Evolutionary conservation across 2,888 invertebrate species (phyloP), one percentile per base, ranked within the genome.

Genomic region (Drosophila monieri): DNA sequence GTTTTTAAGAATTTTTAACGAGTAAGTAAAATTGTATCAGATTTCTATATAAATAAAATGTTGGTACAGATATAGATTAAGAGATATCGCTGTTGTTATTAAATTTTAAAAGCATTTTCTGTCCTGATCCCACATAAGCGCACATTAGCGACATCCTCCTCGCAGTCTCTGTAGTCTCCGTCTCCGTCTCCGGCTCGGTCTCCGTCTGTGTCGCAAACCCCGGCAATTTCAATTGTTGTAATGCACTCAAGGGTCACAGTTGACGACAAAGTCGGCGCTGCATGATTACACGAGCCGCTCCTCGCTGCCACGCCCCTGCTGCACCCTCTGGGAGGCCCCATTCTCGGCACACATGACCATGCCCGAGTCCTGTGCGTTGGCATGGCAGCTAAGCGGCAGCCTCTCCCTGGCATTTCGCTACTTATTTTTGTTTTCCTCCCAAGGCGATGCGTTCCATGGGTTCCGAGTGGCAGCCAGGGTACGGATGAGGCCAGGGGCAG

Each of bases 151-250:
- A 27, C 18, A 4, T 41, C 43, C 37, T 23, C 8, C 46, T 44
- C 30, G 18, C 43, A 37, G 49, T 39, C 39, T 35, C 2, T 3
- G 35, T 35, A 15, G 27, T 21, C n/a, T 53, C 23, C 43, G 27
- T 21, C n/a, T 53, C 23, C 43, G 10, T 18, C 52, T 51, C n/a
- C 51, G 21, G 15, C 41, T 25, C 18, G 12, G 43, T 21, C 53
- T 18, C 44, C 25, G 44, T 65, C 46, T 49, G 27, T 46, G 54
- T 49, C 21, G 23, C 47, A 66, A 66, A 39, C 73, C 74, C 66
- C 78, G 65, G 47, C 84, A 74, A 78, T 87, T 88, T 72, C 79
- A 81, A 81, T 88, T 88, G 79, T 88, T 88, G 83, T 77, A 85
- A 74, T 78, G 86, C 72, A 77, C 76, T 81, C 80, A 69, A 74